phyloP scores from a whole-genome alignment of 1,140 invertebrate genomes.

The Popillia japonica region DNA sequence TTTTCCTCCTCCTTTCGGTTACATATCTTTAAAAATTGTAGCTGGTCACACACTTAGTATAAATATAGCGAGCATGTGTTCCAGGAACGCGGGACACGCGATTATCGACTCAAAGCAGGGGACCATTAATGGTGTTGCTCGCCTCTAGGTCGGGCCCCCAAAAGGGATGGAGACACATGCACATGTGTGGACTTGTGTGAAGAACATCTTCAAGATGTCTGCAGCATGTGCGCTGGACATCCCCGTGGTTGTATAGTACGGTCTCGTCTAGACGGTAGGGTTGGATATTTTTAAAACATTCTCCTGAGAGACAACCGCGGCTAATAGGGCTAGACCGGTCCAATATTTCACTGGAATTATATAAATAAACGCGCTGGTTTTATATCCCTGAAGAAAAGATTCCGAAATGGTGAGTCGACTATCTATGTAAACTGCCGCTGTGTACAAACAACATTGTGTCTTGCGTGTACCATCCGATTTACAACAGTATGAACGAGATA shows the following conservation, averaged over 20 bases:
- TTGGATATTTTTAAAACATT: slow-evolving; percentile 52
- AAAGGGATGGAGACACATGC: slow-evolving; percentile 50
- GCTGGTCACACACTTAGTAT: slow-evolving; percentile 51
- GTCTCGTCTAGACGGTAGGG: slow-evolving; percentile 49
- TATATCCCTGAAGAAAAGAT: slow-evolving; percentile 25
- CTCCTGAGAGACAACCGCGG: not conserved
- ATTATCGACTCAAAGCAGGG: slow-evolving; percentile 5
- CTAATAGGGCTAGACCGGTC: slow-evolving; percentile 18
- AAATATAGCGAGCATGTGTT: slow-evolving; percentile 56
- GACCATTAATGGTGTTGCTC: slow-evolving; percentile 40
- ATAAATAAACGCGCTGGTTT: slow-evolving; percentile 28
- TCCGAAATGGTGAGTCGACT: slow-evolving; percentile 4
- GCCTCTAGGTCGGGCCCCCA: slow-evolving; percentile 39
- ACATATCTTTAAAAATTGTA: slow-evolving; percentile 52
- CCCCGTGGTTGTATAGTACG: slow-evolving; percentile 40
- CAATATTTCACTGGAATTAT: slow-evolving; percentile 17
- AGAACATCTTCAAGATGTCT: slow-evolving; percentile 57
- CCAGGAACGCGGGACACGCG: not conserved
- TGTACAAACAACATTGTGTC: not conserved
- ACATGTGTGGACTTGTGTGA: slow-evolving; percentile 55
- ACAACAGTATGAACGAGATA: not conserved
- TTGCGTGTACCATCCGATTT: not conserved
- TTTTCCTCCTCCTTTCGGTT: slow-evolving; percentile 40
- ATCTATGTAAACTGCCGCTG: not conserved
- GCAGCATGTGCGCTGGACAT: slow-evolving; percentile 54